Conservation (phyloP, 2,797 vertebrate species). For the Halcyon badia region DNA sequence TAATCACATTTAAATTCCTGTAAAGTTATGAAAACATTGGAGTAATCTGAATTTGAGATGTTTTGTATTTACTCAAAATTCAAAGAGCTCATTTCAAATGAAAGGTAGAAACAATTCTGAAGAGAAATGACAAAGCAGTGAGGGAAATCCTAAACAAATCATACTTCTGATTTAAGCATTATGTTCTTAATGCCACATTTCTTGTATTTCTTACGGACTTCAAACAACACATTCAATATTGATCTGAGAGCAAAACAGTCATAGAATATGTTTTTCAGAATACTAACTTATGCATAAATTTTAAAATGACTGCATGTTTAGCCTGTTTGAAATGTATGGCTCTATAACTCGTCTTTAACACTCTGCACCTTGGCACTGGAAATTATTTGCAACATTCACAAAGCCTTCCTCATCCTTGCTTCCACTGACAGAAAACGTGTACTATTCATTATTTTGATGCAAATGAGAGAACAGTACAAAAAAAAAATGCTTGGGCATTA, state of each 20-base stretch:
- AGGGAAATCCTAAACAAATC: conserved; percentile 48
- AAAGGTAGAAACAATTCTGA: conserved; percentile 67
- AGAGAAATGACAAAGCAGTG: conserved; percentile 51
- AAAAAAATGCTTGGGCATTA: neutral
- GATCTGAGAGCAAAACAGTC: neutral
- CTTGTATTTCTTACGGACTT: neutral
- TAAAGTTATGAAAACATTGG: conserved; percentile 49
- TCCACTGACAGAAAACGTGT: neutral
- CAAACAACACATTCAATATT: neutral
- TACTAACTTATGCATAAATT: neutral
- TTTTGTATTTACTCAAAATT: conserved; percentile 59
- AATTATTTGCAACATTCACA: neutral
- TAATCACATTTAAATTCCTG: conserved; percentile 57
- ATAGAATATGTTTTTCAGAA: neutral
- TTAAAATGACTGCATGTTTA: neutral
- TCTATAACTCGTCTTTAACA: neutral
- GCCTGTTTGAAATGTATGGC: neutral
- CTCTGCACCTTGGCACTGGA: neutral
- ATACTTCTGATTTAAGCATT: conserved; percentile 26
- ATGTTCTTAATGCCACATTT: neutral
- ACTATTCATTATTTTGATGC: neutral
- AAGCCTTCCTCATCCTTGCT: neutral
- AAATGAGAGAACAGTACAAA: conserved; percentile 23
- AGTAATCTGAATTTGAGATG: conserved; percentile 46
- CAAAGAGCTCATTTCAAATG: conserved; percentile 50